Evolutionary conservation across 2,797 vertebrate genomes (phyloP), one percentile per base, ranked within the genome.

Genomic region (Nannoperca australis): DNA sequence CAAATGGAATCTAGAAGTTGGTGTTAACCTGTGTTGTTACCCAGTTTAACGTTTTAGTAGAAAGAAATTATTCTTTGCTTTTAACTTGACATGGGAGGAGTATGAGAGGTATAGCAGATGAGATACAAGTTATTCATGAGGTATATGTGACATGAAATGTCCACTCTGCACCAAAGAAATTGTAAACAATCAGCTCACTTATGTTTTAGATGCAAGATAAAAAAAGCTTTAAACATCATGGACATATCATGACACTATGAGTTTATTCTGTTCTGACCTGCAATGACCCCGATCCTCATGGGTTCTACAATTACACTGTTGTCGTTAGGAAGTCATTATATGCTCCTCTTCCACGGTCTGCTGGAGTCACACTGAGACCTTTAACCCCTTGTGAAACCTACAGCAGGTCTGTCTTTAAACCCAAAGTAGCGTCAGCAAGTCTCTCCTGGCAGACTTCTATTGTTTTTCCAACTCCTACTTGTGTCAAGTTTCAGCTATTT

Each of bases 321-420:
- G 86, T 89, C 71, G 74, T 84, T 82, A 84, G 76, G 79, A 87
- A 84, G 83, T 67, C 65, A 73, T 89, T 79, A 79, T 60, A 60
- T 83, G 75, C 67, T 79, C 63, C 62, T 84, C 75, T 71, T 75
- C 74, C 70, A 70, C 18, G 70, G 58, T 88, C 86, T 38, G 50
- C 56, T 75, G 64, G 67, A 84, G 72, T 81, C 80, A 24, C 66
- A 62, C 70, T 2, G 60, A 36, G 65, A 82, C 78, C 71, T 83
- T 40, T 62, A 44, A 70, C 79, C 79, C 60, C 51, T 27, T 53
- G 60, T 80, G 50, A 87, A 84, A 75, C 81, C 81, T 71, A 63
- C 81, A 76, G 54, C 73, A 11, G 24, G 11, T 53, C 18, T 56
- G 13, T 59, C 54, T 7, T 61, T 56, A 36, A 76, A 47, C 12